These are phyloP conservation scores for Larimichthys polyactis DNA, from an alignment of 2,113 vertebrate genomes.

Conservation along the genomic window DNA sequence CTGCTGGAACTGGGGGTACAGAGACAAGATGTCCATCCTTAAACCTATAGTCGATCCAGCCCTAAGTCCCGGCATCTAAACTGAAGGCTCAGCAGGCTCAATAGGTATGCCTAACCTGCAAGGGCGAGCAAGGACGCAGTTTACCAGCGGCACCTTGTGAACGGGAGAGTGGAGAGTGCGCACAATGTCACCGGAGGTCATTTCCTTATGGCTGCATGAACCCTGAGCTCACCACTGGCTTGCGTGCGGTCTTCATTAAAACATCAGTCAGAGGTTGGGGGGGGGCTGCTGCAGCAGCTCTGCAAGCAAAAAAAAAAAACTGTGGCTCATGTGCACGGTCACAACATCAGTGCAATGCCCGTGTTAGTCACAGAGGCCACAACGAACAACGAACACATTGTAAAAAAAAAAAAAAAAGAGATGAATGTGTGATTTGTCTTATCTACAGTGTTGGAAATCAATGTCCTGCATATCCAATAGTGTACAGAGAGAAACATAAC, in stretches of 20 bases:
- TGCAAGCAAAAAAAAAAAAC: slow-evolving; percentile 41
- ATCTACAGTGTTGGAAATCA: slow-evolving; percentile 45
- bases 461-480: slow-evolving; percentile 16
- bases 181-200: slow-evolving; percentile 71
- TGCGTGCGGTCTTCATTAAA: slow-evolving; percentile 65
- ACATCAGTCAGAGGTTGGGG: slow-evolving; percentile 64
- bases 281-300: slow-evolving; percentile 23
- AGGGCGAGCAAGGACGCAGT: slow-evolving; percentile 78
- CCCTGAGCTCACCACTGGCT: slow-evolving; percentile 55
- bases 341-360: slow-evolving; percentile 26
- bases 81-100: slow-evolving; percentile 57
- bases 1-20: slow-evolving; percentile 37
- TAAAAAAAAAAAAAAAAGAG: slow-evolving; percentile 4
- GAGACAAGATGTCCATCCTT: slow-evolving; percentile 73
- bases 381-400: slow-evolving; percentile 28
- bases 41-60: slow-evolving; percentile 65
- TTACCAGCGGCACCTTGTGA: slow-evolving; percentile 46
- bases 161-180: slow-evolving; percentile 47
- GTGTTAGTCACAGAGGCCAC: slow-evolving; percentile 45
- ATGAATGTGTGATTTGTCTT: slow-evolving; percentile 21
- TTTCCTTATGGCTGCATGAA: slow-evolving; percentile 62
- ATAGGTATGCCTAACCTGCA: slow-evolving; percentile 63
- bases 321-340: slow-evolving; percentile 34
- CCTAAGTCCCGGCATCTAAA: slow-evolving; percentile 51
- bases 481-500: slow-evolving; percentile 25